Evolutionary conservation across 2,797 vertebrate species (phyloP).

Genomic region (Eulemur albifrons): DNA sequence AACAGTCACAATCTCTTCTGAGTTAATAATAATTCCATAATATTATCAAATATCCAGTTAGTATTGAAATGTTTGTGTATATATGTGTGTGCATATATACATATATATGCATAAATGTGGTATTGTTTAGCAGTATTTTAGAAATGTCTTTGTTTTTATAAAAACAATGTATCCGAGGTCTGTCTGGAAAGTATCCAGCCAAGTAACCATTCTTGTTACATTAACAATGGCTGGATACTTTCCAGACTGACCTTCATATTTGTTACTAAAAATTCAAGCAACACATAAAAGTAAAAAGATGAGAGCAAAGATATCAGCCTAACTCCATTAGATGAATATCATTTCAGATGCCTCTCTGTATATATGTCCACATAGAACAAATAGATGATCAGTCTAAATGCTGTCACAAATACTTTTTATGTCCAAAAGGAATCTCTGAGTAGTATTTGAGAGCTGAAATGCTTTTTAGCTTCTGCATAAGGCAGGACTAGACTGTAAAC

Average conservation of each 20-base stretch:
- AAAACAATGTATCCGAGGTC: not conserved
- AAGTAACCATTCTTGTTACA: too few relatives aligned
- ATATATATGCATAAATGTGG: not conserved
- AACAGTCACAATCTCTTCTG: not conserved
- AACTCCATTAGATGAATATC: not conserved
- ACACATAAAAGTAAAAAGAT: not conserved
- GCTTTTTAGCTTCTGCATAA: not conserved
- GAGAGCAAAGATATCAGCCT: not conserved
- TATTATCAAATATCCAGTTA: slow-evolving; percentile 9
- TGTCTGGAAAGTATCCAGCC: too few relatives aligned
- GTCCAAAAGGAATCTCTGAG: not conserved
- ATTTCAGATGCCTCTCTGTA: not conserved
- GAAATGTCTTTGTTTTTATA: slow-evolving; percentile 2
- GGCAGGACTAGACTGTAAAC: not conserved
- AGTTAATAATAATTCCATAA: not conserved
- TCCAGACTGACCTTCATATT: not conserved
- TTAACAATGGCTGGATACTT: too few relatives aligned
- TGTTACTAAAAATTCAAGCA: slow-evolving; percentile 31
- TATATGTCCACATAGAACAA: not conserved
- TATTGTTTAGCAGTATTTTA: not conserved
- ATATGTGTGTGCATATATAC: not conserved
- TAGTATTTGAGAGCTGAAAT: not conserved
- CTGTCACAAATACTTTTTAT: not conserved
- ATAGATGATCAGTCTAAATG: not conserved
- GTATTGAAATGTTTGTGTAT: not conserved